A percentile compares a stretch with the other conserved stretches of the same genome.
phyloP scores from a whole-genome alignment of 2,113 vertebrate species.

The Rhinolophus ferrumequinum region DNA sequence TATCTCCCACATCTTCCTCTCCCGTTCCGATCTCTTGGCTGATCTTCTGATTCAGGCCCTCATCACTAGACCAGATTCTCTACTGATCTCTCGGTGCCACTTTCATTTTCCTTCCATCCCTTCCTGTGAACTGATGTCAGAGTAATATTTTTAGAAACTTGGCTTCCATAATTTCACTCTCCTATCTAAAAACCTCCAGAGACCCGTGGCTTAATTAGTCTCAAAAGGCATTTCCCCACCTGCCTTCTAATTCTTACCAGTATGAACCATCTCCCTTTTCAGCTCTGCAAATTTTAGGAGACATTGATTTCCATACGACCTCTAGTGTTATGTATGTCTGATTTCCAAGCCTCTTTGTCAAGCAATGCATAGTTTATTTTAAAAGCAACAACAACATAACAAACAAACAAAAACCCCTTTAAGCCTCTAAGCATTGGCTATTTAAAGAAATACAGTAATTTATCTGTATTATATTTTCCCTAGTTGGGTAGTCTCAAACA shows the following conservation, averaged over 20 bases:
- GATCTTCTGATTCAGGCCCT: not conserved
- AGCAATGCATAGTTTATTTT: not conserved
- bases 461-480: not conserved
- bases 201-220: not conserved
- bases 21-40: not conserved
- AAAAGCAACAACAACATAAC: not conserved
- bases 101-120: not conserved
- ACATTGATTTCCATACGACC: not conserved
- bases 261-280: not conserved
- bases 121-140: not conserved
- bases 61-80: not conserved
- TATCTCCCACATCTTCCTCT: not conserved
- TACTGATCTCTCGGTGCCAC: not conserved
- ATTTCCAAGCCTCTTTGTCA: conserved; percentile 10
- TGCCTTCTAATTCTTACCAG: not conserved
- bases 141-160: not conserved
- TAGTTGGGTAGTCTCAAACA: not conserved
- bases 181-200: not conserved
- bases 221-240: not conserved
- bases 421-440: not conserved
- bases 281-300: not conserved
- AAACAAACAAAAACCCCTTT: not conserved
- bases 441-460: not conserved
- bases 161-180: not conserved
- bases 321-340: not conserved